Base-by-base conservation (phyloP, 1,140 invertebrate species). In the Drosophila kohkoa region DNA sequence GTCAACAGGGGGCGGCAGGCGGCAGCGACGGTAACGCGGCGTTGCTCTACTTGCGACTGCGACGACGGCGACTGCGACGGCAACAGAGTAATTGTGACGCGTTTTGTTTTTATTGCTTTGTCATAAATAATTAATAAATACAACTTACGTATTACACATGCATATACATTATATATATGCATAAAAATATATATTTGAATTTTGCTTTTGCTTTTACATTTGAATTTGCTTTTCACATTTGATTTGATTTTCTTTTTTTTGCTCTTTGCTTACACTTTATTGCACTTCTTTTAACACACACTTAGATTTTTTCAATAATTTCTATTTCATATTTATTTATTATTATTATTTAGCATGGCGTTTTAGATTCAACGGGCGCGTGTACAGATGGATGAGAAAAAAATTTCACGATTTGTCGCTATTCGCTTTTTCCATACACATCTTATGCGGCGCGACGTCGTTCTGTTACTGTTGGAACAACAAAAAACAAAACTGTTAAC, bases 371-470 rank as follows among this genome's bases (percentile, higher is more conserved):
- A 25, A 75, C 72, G 73, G 57, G 28, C 67, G 73, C 73, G 67
- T 70, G 67, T 70, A 60, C 11, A 49, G 32, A 38, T 32, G 41
- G 41, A 49, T 38, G 35, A 38, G 59, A 57, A 64, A 79, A 25
- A 73, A 65, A 64, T 73, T 68, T 59, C 16, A 71, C 63, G 67
- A 49, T 80, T 85, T 68, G 35, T 85, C 68, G 81, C 72, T 83
- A 59, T 77, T 85, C 67, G 73, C 81, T 76, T 78, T 78, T 76
- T 81, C 3, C 10, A 3, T 10, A 38, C 10, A 79, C 72, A 76
- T 74, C 65, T 69, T 74, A 69, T 69, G 49, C 82, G 82, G 72
- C 82, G 78, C 82, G 82, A 75, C 79, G 68, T 65, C 71, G 55
- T 71, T 49, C 73, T 75, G 73, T 75, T 75, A 71, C 73, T 71